Conservation (phyloP, 2,113 vertebrate species). For the Phalacrocorax brasilianus region DNA sequence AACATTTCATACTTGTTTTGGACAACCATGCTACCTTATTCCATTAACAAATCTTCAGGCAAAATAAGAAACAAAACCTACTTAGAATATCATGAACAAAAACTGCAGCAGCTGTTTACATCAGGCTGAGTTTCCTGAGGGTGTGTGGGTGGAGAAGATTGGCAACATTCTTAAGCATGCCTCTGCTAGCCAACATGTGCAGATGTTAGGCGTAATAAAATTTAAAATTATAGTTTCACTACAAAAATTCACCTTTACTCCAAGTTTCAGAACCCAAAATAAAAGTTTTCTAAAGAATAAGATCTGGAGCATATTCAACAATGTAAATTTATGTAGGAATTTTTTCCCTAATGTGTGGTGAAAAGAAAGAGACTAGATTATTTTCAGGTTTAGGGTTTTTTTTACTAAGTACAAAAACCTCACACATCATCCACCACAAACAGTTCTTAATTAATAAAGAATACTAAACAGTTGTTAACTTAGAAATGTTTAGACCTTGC, state of each 20-base stretch:
- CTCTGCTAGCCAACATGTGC: not conserved
- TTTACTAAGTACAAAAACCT: not conserved
- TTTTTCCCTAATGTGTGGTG: not conserved
- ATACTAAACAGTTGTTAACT: not conserved
- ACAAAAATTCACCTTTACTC: not conserved
- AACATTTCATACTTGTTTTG: not conserved
- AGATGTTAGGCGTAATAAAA: not conserved
- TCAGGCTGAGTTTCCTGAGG: not conserved
- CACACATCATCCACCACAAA: not conserved
- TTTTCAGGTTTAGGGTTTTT: not conserved
- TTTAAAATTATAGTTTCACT: not conserved
- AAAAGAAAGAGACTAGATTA: not conserved
- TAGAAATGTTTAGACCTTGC: not conserved
- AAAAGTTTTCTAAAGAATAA: not conserved
- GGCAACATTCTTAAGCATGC: constrained; percentile 45
- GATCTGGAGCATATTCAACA: not conserved
- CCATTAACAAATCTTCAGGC: not conserved
- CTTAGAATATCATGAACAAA: not conserved
- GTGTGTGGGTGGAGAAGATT: not conserved
- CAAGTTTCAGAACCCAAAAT: not conserved
- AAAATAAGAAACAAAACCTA: not conserved
- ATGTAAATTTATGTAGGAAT: not conserved
- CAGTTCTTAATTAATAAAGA: not conserved
- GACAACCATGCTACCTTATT: not conserved
- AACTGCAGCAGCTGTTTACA: not conserved